These are phyloP conservation scores for Nanger granti DNA, from an alignment of 2,113 vertebrate species.

Conservation along the genomic window DNA sequence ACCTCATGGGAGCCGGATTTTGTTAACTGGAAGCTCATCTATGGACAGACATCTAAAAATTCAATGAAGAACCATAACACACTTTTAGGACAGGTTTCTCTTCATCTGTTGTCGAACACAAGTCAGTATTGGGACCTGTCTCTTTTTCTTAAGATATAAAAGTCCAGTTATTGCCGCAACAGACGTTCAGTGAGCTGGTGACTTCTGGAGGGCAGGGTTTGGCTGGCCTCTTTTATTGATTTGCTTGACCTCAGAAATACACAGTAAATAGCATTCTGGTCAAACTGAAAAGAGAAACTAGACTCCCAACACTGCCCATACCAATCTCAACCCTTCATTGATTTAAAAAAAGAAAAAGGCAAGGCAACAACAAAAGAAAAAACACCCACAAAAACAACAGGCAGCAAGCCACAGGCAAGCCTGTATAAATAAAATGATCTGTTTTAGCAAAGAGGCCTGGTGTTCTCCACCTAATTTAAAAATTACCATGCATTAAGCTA, in stretches of 20 bases:
- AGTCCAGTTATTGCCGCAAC: neutral
- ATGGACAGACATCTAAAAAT: neutral
- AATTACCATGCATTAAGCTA: neutral
- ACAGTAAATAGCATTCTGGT: neutral
- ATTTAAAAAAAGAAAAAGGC: neutral
- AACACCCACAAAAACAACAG: neutral
- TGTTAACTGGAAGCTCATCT: constrained; percentile 46
- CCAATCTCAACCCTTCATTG: neutral
- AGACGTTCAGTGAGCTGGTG: neutral
- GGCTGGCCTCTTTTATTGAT: constrained; percentile 20
- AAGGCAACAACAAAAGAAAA: neutral
- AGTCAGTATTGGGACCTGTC: neutral
- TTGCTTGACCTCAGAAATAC: constrained; percentile 29
- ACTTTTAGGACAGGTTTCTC: constrained; percentile 10
- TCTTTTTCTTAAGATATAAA: neutral
- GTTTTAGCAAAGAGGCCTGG: neutral
- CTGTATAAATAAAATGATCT: neutral
- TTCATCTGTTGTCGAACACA: neutral
- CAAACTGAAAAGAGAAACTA: constrained; percentile 35
- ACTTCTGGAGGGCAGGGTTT: neutral
- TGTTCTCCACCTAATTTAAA: neutral
- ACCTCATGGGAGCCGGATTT: constrained; percentile 27
- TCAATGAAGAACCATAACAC: neutral
- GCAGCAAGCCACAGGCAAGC: neutral
- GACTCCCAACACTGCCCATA: neutral